Conservation (phyloP, 2,797 vertebrate genomes). For the Spinus olivaceus region DNA sequence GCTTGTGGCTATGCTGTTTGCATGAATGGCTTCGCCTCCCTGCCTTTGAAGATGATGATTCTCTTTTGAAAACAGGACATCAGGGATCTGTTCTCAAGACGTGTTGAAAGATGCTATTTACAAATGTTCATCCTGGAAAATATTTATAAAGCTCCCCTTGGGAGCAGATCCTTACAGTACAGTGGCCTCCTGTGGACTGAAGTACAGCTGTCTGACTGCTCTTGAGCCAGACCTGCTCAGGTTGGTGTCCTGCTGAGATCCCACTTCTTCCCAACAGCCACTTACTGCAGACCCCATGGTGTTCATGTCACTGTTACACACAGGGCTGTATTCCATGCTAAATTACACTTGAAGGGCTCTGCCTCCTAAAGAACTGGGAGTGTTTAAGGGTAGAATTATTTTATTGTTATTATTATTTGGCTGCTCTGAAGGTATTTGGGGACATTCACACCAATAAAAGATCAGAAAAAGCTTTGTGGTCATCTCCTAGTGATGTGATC, state of each 20-base stretch:
- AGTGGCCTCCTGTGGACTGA: not conserved
- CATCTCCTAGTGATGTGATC: fast-evolving
- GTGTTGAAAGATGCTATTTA: constrained; percentile 14
- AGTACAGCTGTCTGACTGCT: not conserved
- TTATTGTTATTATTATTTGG: not conserved
- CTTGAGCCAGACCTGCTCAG: not conserved
- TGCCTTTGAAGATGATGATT: not conserved
- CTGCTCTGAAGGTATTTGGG: not conserved
- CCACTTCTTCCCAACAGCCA: not conserved
- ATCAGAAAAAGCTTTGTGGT: not conserved
- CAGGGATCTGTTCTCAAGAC: not conserved
- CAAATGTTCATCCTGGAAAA: constrained; percentile 16
- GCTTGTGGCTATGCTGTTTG: not conserved
- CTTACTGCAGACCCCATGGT: fast-evolving
- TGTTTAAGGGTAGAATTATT: not conserved
- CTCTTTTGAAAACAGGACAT: not conserved
- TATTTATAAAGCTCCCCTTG: not conserved
- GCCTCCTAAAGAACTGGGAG: too few relatives aligned
- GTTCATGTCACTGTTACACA: fast-evolving
- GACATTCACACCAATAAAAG: not conserved
- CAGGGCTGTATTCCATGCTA: fast-evolving
- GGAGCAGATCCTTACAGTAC: not conserved
- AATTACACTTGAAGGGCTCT: fast-evolving
- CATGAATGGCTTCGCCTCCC: not conserved
- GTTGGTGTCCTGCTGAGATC: not conserved